phyloP scores from a whole-genome alignment of 1,140 invertebrate species.

The Zaprionus lachaisei region DNA sequence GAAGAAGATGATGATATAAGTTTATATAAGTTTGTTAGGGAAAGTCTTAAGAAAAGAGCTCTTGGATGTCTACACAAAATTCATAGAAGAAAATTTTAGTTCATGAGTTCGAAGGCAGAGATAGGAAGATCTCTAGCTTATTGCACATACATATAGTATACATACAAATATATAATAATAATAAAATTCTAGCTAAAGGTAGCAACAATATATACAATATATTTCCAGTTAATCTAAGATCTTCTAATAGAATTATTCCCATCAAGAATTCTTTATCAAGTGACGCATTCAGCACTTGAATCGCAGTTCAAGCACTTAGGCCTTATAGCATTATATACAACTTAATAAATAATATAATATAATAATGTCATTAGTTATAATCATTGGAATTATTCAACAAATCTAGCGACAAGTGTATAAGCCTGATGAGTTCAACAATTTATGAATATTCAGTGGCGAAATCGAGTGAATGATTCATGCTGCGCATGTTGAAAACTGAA shows the following conservation, averaged over 20 bases:
- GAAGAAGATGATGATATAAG: no score
- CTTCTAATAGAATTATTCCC: not conserved
- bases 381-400: not conserved
- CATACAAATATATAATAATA: no score
- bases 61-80: no score
- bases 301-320: not conserved
- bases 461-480: conserved; percentile 3
- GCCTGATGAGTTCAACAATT: not conserved
- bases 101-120: no score
- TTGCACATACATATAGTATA: no score
- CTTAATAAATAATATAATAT: not conserved
- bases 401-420: conserved; percentile 1
- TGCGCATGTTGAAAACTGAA: not conserved
- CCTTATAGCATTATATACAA: not conserved
- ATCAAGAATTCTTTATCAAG: not conserved
- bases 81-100: no score
- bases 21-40: no score
- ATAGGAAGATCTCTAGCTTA: no score
- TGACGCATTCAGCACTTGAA: not conserved
- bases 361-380: not conserved
- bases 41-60: no score
- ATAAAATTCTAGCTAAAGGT: no score
- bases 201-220: not conserved
- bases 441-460: conserved; percentile 5
- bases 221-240: not conserved